A percentile compares a stretch with the other conserved stretches of the same genome.
phyloP scores from a whole-genome alignment of 1,140 invertebrate species.

The Tetragnatha versicolor region DNA sequence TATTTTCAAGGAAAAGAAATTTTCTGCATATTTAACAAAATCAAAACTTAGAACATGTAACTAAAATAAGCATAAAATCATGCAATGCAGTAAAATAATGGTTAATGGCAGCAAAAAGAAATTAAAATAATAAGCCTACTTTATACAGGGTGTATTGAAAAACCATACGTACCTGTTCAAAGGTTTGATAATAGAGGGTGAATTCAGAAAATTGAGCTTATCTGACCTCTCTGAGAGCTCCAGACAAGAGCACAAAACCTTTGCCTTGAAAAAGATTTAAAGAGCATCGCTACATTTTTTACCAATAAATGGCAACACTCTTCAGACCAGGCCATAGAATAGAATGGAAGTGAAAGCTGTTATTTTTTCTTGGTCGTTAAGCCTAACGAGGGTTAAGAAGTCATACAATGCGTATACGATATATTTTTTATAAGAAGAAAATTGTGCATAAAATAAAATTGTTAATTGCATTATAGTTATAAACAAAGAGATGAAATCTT shows the following conservation, averaged over 20 bases:
- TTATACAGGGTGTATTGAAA: neutral
- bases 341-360: slow-evolving; percentile 7
- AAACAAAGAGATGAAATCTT: too few relatives aligned
- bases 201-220: slow-evolving; percentile 36
- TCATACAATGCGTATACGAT: too few relatives aligned
- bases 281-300: slow-evolving; percentile 45
- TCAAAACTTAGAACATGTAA: too few relatives aligned
- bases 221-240: slow-evolving; percentile 44
- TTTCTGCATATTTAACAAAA: too few relatives aligned
- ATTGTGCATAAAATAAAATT: too few relatives aligned
- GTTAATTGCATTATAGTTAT: too few relatives aligned
- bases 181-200: slow-evolving; percentile 8
- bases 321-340: neutral
- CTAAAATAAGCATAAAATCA: too few relatives aligned
- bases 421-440: too few relatives aligned
- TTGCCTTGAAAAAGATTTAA: slow-evolving; percentile 52
- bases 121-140: too few relatives aligned
- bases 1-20: too few relatives aligned
- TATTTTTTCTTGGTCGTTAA: neutral
- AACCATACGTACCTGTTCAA: slow-evolving; percentile 32
- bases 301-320: slow-evolving; percentile 10
- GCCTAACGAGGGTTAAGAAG: neutral
- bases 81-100: too few relatives aligned
- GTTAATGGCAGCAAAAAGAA: too few relatives aligned
- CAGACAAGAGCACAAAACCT: slow-evolving; percentile 12